Percentiles rank a stretch among this genome's conserved stretches.
Evolutionary conservation across 2,113 vertebrate species (phyloP).

Genomic region (Oenanthe oenanthe): DNA sequence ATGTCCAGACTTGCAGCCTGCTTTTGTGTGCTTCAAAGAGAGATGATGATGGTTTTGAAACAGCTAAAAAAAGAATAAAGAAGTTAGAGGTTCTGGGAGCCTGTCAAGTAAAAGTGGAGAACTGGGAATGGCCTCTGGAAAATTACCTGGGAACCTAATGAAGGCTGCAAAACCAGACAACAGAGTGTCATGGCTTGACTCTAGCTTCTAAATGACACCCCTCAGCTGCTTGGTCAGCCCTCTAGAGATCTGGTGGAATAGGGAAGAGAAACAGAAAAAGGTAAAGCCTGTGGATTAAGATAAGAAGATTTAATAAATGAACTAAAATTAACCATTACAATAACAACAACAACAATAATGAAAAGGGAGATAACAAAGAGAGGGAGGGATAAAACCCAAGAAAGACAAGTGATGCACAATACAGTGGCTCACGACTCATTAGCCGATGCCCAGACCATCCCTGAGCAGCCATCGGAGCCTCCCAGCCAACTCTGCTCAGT

Average conservation of each 20-base stretch:
- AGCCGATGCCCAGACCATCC: not conserved
- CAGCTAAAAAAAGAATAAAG: not conserved
- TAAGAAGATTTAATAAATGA: not conserved
- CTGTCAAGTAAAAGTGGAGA: not conserved
- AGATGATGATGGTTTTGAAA: not conserved
- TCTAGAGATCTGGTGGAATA: not conserved
- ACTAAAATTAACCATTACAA: not conserved
- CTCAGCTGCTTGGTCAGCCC: not conserved
- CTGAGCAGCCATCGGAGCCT: accelerated
- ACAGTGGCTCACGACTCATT: not conserved
- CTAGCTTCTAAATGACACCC: not conserved
- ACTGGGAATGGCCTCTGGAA: not conserved
- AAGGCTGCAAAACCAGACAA: not conserved
- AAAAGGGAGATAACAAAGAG: not conserved
- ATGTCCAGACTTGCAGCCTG: not conserved
- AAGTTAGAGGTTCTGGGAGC: not conserved
- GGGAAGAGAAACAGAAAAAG: not conserved
- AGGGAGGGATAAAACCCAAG: not conserved
- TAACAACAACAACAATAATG: not conserved
- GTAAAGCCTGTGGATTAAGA: not conserved
- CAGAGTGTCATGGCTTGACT: not conserved
- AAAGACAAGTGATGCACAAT: not conserved
- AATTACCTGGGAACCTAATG: not conserved
- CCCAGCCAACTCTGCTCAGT: not conserved
- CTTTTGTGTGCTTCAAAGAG: not conserved